Evolutionary conservation across 2,113 vertebrate species (phyloP).

Genomic region (Xerus inauris): DNA sequence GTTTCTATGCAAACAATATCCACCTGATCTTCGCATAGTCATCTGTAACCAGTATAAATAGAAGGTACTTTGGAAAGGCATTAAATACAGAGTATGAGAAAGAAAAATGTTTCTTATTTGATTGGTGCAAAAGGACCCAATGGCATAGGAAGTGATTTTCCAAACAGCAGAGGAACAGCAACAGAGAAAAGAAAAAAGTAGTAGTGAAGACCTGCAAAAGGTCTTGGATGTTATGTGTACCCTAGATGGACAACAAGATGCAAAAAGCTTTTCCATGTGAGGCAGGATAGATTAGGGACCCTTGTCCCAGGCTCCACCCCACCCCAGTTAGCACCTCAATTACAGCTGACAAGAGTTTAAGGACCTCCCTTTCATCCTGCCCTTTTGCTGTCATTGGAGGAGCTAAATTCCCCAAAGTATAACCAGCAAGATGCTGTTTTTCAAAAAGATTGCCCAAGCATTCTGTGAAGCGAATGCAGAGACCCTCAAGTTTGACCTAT

Average conservation of each 20-base stretch:
- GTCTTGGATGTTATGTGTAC: not conserved
- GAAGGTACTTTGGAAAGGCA: constrained; percentile 43
- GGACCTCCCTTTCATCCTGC: too few species aligned
- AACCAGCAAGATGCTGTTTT: too few species aligned
- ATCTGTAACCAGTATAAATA: constrained; percentile 50
- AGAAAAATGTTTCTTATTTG: constrained; percentile 9
- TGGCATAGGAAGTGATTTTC: not conserved
- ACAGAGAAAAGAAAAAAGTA: not conserved
- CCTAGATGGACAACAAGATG: not conserved
- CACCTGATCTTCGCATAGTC: not conserved
- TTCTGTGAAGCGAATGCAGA: too few species aligned
- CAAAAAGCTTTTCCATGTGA: not conserved
- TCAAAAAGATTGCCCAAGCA: too few species aligned
- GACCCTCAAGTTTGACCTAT: too few species aligned
- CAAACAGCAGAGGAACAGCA: not conserved
- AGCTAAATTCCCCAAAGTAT: too few species aligned
- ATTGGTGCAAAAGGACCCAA: not conserved
- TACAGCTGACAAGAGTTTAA: too few species aligned
- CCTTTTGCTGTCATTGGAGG: too few species aligned
- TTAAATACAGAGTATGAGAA: constrained; percentile 43
- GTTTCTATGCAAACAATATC: constrained; percentile 46
- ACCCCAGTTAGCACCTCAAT: too few species aligned
- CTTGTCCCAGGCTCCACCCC: too few species aligned
- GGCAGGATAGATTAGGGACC: too few species aligned
- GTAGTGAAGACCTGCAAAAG: not conserved